A percentile compares a stretch with the other conserved stretches of the same genome.
phyloP scores from a whole-genome alignment of 2,113 vertebrate genomes.

The Urocolius indicus region DNA sequence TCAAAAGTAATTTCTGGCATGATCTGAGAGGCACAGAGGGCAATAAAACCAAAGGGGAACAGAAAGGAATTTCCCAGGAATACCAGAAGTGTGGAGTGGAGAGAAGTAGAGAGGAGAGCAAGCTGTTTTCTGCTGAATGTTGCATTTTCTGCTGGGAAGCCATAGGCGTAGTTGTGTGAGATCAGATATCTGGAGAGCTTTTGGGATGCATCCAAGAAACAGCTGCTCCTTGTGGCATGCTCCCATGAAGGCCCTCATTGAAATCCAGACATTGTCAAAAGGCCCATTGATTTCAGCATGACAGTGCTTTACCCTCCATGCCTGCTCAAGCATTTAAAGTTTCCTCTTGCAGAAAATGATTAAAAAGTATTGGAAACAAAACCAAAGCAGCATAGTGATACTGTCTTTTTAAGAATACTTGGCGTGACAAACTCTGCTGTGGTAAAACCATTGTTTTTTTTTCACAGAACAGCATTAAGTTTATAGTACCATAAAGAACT shows the following conservation, averaged over 20 bases:
- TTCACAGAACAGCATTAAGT: background rate
- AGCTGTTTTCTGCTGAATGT: background rate
- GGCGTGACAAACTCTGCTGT: background rate
- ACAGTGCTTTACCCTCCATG: background rate
- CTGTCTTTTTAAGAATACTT: background rate
- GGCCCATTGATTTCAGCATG: background rate
- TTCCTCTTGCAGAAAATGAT: background rate
- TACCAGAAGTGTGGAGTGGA: background rate
- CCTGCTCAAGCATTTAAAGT: background rate
- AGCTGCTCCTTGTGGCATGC: background rate
- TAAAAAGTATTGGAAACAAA: background rate
- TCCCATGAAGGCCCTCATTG: background rate
- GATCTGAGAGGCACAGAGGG: background rate
- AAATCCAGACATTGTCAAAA: constrained; percentile 5
- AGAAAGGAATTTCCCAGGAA: background rate
- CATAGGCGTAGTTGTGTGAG: background rate
- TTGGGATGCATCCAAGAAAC: background rate
- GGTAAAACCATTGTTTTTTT: constrained; percentile 14
- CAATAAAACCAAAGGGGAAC: background rate
- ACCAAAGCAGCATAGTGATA: background rate
- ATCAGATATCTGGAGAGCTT: background rate
- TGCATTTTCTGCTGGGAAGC: background rate
- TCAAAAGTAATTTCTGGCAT: background rate
- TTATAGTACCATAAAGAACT: background rate
- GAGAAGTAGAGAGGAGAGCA: background rate